Percentiles rank a stretch among this genome's conserved stretches.
Conservation (phyloP, 92 coral and sea anemone genomes). For the Palythoa heliodiscus region DNA sequence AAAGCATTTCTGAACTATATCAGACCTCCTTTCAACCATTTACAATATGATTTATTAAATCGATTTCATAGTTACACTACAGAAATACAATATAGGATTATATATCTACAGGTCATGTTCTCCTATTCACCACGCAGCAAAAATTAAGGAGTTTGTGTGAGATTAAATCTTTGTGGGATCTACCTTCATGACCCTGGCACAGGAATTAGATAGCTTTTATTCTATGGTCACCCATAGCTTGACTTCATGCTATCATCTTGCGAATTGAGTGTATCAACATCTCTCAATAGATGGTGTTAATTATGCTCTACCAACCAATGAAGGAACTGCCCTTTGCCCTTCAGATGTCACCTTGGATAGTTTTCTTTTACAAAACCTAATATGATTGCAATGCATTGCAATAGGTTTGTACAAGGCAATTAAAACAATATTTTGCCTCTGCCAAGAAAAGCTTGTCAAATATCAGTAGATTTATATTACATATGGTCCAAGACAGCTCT, state of each 20-base stretch:
- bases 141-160: background rate
- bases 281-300: constrained; percentile 31
- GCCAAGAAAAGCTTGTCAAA: constrained; percentile 18
- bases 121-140: background rate
- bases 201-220: background rate
- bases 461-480: constrained; percentile 33
- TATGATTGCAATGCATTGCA: constrained; percentile 20
- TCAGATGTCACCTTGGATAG: constrained; percentile 27
- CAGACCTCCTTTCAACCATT: constrained; percentile 4
- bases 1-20: background rate
- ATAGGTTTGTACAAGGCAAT: constrained; percentile 35
- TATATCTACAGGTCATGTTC: background rate
- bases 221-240: constrained; percentile 9
- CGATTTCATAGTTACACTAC: background rate
- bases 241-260: constrained; percentile 13
- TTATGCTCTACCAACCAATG: constrained; percentile 24
- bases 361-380: constrained; percentile 21
- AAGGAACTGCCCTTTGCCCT: constrained; percentile 17
- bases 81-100: background rate
- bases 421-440: constrained; percentile 35
- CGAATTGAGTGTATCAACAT: constrained; percentile 35
- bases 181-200: background rate
- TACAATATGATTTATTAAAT: background rate
- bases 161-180: background rate
- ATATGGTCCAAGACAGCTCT: constrained; percentile 22